phyloP scores from a whole-genome alignment of 2,797 vertebrate species.

The Avahi laniger region DNA sequence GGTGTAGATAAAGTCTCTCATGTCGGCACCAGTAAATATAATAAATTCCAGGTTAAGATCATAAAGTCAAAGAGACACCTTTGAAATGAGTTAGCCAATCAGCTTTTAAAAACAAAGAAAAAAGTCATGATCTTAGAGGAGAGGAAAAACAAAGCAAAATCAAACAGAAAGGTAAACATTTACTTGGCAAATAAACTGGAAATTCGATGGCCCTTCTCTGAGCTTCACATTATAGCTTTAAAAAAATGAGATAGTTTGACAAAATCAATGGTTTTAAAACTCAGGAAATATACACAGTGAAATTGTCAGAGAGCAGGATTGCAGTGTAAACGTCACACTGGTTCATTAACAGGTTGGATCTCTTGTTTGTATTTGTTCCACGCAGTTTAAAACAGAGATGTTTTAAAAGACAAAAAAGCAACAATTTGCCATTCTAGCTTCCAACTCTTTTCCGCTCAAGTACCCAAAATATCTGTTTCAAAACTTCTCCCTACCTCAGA shows the following conservation, averaged over 20 bases:
- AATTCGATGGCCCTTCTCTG: background rate
- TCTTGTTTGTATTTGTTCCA: background rate
- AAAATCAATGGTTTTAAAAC: background rate
- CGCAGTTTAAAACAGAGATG: background rate
- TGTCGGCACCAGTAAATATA: background rate
- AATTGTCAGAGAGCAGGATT: background rate
- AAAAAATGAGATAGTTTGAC: background rate
- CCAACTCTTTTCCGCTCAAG: background rate
- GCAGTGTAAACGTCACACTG: background rate
- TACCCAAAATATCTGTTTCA: background rate
- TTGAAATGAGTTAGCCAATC: conserved; percentile 22
- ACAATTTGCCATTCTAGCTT: background rate
- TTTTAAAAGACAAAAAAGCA: background rate
- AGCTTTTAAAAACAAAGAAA: conserved; percentile 14
- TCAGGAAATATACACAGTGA: background rate
- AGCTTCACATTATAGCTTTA: background rate
- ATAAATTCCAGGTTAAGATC: conserved; percentile 45
- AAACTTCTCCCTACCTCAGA: background rate
- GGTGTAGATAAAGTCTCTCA: background rate
- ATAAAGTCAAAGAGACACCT: conserved; percentile 5
- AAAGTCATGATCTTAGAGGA: background rate
- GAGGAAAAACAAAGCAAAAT: background rate
- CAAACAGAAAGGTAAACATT: background rate
- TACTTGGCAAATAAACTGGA: background rate
- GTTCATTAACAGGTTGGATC: background rate